Evolutionary conservation across 1,140 invertebrate genomes (phyloP).

Genomic region (Cotesia typhae): DNA sequence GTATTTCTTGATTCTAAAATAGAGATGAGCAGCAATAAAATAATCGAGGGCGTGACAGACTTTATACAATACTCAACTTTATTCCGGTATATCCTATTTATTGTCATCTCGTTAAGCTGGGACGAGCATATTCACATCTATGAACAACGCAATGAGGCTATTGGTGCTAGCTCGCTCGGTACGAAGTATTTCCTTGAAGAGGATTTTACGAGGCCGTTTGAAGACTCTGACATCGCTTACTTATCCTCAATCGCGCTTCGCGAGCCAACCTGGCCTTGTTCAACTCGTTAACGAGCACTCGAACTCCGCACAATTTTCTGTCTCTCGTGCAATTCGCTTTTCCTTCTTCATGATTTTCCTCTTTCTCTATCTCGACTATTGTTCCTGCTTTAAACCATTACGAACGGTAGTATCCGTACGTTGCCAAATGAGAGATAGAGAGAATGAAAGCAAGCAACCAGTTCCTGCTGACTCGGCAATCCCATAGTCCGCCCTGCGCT

Average conservation of each 20-base stretch:
- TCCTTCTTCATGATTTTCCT: neutral
- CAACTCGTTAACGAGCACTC: slow-evolving; percentile 38
- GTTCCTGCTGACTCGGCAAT: slow-evolving; percentile 44
- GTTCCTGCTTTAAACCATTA: slow-evolving; percentile 7
- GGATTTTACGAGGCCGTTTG: slow-evolving; percentile 28
- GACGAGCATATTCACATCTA: neutral
- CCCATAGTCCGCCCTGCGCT: neutral
- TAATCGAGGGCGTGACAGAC: too few species aligned
- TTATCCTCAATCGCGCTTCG: slow-evolving; percentile 28
- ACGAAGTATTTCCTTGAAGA: neutral
- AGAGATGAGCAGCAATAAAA: too few species aligned
- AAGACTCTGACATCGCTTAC: slow-evolving; percentile 18
- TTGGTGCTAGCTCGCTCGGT: too few species aligned
- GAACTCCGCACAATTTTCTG: slow-evolving; percentile 38
- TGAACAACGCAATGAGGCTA: neutral
- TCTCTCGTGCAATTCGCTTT: neutral
- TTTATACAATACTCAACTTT: too few species aligned
- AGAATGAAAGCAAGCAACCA: slow-evolving; percentile 40
- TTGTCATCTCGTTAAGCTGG: too few species aligned
- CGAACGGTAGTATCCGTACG: slow-evolving; percentile 12
- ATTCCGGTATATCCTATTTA: too few species aligned
- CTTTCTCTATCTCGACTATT: neutral
- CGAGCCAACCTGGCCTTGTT: slow-evolving; percentile 34
- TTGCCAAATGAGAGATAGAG: slow-evolving; percentile 42
- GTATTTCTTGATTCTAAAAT: too few species aligned